Base-by-base conservation (phyloP, 2,113 vertebrate genomes). In the Scolopax mira region DNA sequence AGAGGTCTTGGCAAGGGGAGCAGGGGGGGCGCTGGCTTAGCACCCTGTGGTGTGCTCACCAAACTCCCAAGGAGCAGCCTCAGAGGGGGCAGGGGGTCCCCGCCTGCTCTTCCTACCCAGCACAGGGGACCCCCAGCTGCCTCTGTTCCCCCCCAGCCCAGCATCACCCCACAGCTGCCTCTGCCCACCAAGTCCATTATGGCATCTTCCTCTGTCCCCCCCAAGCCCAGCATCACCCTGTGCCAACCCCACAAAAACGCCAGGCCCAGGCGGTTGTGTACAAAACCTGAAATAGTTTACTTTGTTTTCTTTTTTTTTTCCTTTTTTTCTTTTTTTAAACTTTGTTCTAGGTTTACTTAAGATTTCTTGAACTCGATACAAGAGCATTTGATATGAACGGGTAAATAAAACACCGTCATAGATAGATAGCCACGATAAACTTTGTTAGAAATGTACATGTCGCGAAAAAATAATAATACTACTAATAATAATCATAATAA, bases 241-340 rank as follows among this genome's bases (percentile, higher is more conserved):
- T 0, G 0, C 58, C 13, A n/a, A 97, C 92, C 97, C 98, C 96
- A 99, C 97, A 98, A 98, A 98, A 98, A 98, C 97, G 97, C 98
- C 96, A 98, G 98, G 98, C 97, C 96, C 97, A 97, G 88, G 90
- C 92, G 0, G 96, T 98, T 98, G 98, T 99, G 98, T 99, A 99
- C 99, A 99, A 99, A 99, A 99, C 98, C 98, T 99, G 98, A 99
- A 99, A 98, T 98, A 98, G 98, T 98, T 98, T 98, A 98, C 98
- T 98, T 96, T 96, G 89, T 65, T 52, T 92, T 94, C 51, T 70
- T 74, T 71, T 74, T 37, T 57, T 80, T 46, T 58, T 55, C n/a
- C 22, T 21, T 18, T 23, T 8, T 41, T 97, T 96, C 95, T 95
- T 93, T 98, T 98, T 98, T 99, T 98, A 98, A 99, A 98, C 97